Base-by-base conservation (phyloP, 2,113 vertebrate species). In the Murina feae region DNA sequence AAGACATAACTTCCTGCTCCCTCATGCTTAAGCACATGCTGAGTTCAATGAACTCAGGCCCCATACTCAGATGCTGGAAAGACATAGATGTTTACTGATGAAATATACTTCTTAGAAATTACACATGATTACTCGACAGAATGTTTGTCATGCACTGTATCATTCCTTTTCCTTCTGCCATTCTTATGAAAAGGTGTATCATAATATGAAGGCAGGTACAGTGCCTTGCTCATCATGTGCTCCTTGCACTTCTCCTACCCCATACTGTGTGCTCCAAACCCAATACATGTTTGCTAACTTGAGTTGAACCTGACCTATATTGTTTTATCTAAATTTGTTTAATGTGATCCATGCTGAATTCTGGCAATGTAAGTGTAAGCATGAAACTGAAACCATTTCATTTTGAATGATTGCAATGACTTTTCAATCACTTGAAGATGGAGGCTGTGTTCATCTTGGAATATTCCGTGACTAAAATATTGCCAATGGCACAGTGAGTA, bases 291-390 rank as follows among this genome's bases (percentile, higher is more conserved):
- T 53, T 86, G 74, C 47, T 63, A 44, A 53, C 76, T 89, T 94
- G 60, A 88, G 42, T 51, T 10, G 12, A 63, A 44, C 32, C 3
- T 1, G 17, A 32, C 28, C 11, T 37, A 28, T 9, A n/a, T 39
- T 75, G n/a, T 44, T 81, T 82, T 58, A 78, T 79, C 8, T 69
- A 53, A 58, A 23, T 85, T 74, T 74, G 13, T 65, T 58, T 84
- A 80, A 92, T 39, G 44, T 39, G 39, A 92, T 53, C 30, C 18
- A 18, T 14, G 12, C 30, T 91, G 55, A 90, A 83, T 47, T 85
- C 69, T 69, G 53, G 30, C n/a, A 74, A 9, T 84, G 13, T 58
- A 63, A 86, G 6, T 51, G 21, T 90, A 74, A 86, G 28, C 13
- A 30, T 30, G 37, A 32, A 74, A 81, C 12, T 44, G 16, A 95